Evolutionary conservation across 2,797 vertebrate genomes (phyloP), one percentile per base, ranked within the genome.

Genomic region (Muscicapa comitata): DNA sequence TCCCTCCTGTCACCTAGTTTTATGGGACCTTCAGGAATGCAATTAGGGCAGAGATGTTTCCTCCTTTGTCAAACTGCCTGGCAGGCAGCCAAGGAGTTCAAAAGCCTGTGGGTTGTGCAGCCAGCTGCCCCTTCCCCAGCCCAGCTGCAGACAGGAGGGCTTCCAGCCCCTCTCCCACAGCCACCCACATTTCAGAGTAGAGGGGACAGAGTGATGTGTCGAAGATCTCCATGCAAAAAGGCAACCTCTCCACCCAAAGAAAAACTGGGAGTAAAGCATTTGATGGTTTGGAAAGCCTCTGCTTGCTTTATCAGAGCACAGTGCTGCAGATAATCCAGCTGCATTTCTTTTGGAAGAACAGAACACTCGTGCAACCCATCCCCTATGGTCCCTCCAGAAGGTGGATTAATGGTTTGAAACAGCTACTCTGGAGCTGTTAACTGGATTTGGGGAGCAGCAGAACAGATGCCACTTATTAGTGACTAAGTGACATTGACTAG

Each of bases 11-110:
- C 88, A 94, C 80, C 75, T 65, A 63, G 43, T 93, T 96, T 95
- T 95, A 96, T 68, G 61, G 85, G 93, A 80, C 85, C 54, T 86
- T 77, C 70, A 90, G 93, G 95, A 94, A 96, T 95, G 95, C 87
- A 96, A 96, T 96, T 96, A 96, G 87, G 1, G 7, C 75, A 3
- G 11, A 88, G 93, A 96, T 65, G 68, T 65, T 94, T 95, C 65
- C 82, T 88, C 72, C 66, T 93, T 94, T 94, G 93, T 94, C 94
- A 74, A 55, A 77, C 28, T 77, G 75, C 58, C 75, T 88, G 95
- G 95, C 90, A 33, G 72, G 72, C 81, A 74, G 93, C 91, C 94
- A 74, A 85, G 35, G 33, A 71, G 81, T 86, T 96, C 84, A 74
- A 78, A 92, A 88, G 93, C 68, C 12, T 3, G 17, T 3, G 63